phyloP scores from a whole-genome alignment of 2,797 vertebrate species.

The Petrocephalus schoutedeni region DNA sequence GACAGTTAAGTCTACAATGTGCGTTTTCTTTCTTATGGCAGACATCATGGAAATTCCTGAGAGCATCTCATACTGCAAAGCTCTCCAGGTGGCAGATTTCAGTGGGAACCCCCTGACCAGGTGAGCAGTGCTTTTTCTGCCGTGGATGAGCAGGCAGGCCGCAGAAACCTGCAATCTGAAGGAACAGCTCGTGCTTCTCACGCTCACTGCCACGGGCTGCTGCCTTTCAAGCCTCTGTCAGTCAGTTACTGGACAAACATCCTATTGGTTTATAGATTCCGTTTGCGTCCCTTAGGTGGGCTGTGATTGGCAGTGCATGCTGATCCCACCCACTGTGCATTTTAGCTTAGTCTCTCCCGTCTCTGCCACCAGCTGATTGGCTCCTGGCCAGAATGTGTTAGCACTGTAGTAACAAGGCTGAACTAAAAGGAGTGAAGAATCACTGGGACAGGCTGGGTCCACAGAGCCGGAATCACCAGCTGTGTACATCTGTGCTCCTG shows the following conservation, averaged over 20 bases:
- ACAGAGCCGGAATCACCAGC: neutral
- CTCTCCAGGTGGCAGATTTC: constrained; percentile 94
- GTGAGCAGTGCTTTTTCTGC: constrained; percentile 51
- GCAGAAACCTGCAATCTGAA: neutral
- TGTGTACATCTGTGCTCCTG: neutral
- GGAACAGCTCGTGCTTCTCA: neutral
- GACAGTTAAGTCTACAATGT: neutral
- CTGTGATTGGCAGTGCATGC: neutral
- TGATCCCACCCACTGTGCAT: neutral
- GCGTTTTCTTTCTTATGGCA: constrained; percentile 47
- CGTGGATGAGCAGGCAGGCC: neutral
- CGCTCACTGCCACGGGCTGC: neutral
- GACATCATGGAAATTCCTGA: constrained; percentile 97
- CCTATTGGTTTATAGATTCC: neutral
- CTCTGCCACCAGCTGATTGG: neutral
- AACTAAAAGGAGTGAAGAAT: neutral
- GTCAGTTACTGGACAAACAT: neutral
- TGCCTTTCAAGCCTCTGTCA: neutral
- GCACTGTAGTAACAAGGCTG: neutral
- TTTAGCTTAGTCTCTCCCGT: neutral
- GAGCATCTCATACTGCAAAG: constrained; percentile 93
- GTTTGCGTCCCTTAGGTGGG: neutral
- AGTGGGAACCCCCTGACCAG: constrained; percentile 96
- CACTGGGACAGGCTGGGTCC: neutral
- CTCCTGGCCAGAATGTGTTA: neutral